These are phyloP conservation scores for Coryphaenoides rupestris DNA, from an alignment of 2,113 vertebrate species.

Conservation along the genomic window DNA sequence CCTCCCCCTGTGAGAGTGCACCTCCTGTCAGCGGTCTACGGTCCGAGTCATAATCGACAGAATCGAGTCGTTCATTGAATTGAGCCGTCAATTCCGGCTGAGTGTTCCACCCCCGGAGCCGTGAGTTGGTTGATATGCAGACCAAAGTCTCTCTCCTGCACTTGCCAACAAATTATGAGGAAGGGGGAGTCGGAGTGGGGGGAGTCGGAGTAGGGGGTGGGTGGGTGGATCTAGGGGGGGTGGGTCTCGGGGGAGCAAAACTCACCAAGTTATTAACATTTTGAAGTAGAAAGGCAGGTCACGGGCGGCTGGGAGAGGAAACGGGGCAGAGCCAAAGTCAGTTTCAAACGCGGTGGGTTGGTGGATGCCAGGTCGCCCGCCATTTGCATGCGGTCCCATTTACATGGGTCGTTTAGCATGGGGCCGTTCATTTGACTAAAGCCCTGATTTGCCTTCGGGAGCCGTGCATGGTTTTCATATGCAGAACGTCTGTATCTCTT, in stretches of 20 bases:
- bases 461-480: slow-evolving; percentile 6
- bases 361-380: slow-evolving; percentile 2
- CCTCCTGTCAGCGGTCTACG: slow-evolving; percentile 7
- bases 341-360: slow-evolving; percentile 20
- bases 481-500: neutral
- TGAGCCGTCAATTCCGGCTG: slow-evolving; percentile 32
- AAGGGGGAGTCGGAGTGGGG: no score
- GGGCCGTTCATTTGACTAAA: slow-evolving; percentile 12
- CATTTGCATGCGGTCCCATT: slow-evolving; percentile 31
- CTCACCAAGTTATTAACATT: slow-evolving; percentile 38
- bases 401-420: slow-evolving; percentile 17
- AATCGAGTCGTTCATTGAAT: slow-evolving; percentile 39
- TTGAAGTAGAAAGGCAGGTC: slow-evolving; percentile 26
- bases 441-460: slow-evolving; percentile 18
- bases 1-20: neutral
- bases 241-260: slow-evolving; percentile 20
- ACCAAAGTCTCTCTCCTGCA: slow-evolving; percentile 14
- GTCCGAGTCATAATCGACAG: slow-evolving; percentile 40
- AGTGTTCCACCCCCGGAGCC: neutral
- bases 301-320: neutral
- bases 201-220: no score
- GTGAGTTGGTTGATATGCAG: slow-evolving; percentile 43
- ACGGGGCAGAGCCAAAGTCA: slow-evolving; percentile 27
- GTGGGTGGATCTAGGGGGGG: neutral
- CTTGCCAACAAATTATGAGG: slow-evolving; percentile 19